These are phyloP conservation scores for Gallinago paraguaiae DNA, from an alignment of 2,113 vertebrate genomes.

Conservation along the genomic window DNA sequence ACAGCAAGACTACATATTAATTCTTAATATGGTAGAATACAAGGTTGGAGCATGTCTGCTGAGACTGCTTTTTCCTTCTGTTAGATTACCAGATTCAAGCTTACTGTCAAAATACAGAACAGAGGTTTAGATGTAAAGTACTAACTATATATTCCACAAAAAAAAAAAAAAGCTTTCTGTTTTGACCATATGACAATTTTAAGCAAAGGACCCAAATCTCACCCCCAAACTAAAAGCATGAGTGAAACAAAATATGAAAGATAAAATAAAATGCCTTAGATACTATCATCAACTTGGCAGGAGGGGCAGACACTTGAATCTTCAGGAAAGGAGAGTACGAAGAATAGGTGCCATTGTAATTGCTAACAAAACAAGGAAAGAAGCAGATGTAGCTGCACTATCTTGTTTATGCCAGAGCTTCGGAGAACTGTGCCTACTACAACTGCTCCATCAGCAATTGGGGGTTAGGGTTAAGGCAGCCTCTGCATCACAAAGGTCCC, in stretches of 20 bases:
- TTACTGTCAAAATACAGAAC: conserved; percentile 76
- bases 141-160: background rate
- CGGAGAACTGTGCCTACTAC: background rate
- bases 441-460: background rate
- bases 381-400: background rate
- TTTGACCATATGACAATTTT: background rate
- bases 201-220: background rate
- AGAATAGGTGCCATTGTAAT: fast-evolving
- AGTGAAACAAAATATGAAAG: background rate
- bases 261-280: background rate
- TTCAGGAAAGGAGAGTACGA: background rate
- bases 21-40: conserved; percentile 79
- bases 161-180: background rate
- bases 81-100: conserved; percentile 82
- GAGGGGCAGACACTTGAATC: fast-evolving
- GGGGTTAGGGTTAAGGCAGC: background rate
- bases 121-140: conserved; percentile 37
- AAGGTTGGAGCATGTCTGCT: conserved; percentile 77
- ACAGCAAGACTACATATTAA: conserved; percentile 75
- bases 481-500: background rate
- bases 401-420: background rate
- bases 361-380: background rate
- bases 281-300: background rate
- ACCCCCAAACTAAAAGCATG: background rate
- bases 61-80: conserved; percentile 74